A percentile compares a stretch with the other conserved stretches of the same genome.
These are phyloP conservation scores for Lichenostomus cassidix DNA, from an alignment of 2,113 vertebrate species.

Conservation along the genomic window DNA sequence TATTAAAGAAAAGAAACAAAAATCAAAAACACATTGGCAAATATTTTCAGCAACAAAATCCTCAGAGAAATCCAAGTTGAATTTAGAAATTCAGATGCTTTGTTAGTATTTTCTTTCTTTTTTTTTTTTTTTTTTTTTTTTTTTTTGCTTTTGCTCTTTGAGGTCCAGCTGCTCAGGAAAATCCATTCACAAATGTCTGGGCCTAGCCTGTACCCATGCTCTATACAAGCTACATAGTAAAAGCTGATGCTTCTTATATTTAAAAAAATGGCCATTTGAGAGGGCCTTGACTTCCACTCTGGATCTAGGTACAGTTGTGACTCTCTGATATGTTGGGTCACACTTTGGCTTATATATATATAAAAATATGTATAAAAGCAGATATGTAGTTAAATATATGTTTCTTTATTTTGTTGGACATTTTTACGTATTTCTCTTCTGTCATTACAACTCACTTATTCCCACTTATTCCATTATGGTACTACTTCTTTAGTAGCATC, in stretches of 20 bases:
- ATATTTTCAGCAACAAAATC: background rate
- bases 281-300: background rate
- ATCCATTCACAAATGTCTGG: background rate
- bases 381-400: fast-evolving
- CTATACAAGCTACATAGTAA: background rate
- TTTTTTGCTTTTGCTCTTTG: background rate
- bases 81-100: background rate
- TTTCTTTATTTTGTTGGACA: background rate
- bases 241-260: background rate
- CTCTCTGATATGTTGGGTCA: background rate
- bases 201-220: background rate
- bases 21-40: background rate
- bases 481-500: background rate
- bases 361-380: background rate
- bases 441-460: background rate
- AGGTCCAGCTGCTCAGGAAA: background rate
- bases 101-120: background rate
- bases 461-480: background rate
- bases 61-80: background rate
- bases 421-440: background rate
- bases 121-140: background rate
- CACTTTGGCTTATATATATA: background rate
- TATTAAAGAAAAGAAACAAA: background rate
- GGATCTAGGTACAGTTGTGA: background rate
- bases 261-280: background rate